Percentiles rank a stretch among this genome's conserved stretches.
phyloP scores from a whole-genome alignment of 2,888 invertebrate genomes.

The Nasonovia ribisnigri region DNA sequence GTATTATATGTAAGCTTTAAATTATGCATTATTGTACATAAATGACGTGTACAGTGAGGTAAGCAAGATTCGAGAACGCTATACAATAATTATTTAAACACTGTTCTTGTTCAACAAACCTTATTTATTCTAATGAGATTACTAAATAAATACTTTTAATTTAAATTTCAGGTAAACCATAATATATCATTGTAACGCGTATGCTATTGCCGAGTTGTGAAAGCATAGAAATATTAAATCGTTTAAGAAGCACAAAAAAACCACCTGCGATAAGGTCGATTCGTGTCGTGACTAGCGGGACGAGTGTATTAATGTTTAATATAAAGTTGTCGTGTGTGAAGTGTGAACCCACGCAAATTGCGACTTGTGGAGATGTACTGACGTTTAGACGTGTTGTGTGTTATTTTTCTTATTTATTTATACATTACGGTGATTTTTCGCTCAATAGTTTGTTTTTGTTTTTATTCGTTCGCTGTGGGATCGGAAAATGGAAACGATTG shows the following conservation, averaged over 20 bases:
- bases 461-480: neutral
- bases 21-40: neutral
- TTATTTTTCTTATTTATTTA: slow-evolving; percentile 14
- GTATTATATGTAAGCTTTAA: neutral
- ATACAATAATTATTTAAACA: neutral
- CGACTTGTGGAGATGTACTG: neutral
- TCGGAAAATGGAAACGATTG: neutral
- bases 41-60: neutral
- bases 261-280: neutral
- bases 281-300: neutral
- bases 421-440: neutral
- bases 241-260: neutral
- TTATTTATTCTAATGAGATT: neutral
- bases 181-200: neutral
- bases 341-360: neutral
- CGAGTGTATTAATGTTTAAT: neutral
- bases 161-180: neutral
- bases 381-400: neutral
- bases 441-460: neutral
- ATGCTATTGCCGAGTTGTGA: neutral
- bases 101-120: neutral
- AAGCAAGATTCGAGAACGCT: neutral
- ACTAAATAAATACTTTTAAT: neutral
- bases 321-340: neutral
- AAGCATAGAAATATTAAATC: neutral